Conservation (phyloP, 2,113 vertebrate species). For the Eolophus roseicapilla region DNA sequence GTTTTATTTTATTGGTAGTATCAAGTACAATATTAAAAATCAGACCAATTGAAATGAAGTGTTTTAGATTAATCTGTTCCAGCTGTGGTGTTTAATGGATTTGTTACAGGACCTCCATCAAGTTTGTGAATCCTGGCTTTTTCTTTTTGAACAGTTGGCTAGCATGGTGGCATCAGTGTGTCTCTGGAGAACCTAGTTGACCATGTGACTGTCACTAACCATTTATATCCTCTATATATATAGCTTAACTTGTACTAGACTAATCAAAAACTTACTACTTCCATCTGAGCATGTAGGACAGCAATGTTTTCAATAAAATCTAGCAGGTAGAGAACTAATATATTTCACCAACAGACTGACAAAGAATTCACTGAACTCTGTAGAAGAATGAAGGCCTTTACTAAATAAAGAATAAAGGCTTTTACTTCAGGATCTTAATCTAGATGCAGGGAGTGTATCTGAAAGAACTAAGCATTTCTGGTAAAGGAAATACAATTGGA, state of each 20-base stretch:
- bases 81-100: not conserved
- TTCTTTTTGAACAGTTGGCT: not conserved
- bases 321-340: not conserved
- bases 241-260: not conserved
- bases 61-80: not conserved
- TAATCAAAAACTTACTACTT: not conserved
- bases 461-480: not conserved
- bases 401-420: not conserved
- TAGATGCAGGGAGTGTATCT: not conserved
- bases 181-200: not conserved
- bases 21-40: slow-evolving; percentile 32
- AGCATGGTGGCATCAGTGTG: not conserved
- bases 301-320: not conserved
- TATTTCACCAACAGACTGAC: not conserved
- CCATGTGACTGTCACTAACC: not conserved
- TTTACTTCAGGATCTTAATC: not conserved
- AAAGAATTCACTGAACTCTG: not conserved
- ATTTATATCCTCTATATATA: not conserved
- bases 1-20: slow-evolving; percentile 33
- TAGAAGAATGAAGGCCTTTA: not conserved
- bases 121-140: not conserved
- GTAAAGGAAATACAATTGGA: not conserved
- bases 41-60: not conserved
- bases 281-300: not conserved
- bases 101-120: not conserved